Conservation (phyloP, 2,797 vertebrate species). For the Anabacerthia variegaticeps region DNA sequence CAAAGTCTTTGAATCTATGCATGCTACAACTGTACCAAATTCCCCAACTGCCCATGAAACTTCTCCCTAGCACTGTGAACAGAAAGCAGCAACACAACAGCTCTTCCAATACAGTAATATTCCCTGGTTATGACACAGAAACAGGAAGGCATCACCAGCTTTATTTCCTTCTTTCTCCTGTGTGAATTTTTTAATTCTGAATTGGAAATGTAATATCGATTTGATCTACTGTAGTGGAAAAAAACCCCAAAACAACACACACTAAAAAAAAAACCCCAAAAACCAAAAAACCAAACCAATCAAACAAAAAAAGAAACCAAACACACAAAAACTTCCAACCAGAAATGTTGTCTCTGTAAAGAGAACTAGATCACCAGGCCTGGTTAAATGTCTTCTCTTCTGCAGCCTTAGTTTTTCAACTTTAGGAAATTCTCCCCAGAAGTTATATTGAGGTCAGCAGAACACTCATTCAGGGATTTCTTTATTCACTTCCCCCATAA, state of each 20-base stretch:
- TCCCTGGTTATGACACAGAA: neutral
- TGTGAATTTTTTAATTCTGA: neutral
- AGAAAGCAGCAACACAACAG: neutral
- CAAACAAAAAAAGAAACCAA: neutral
- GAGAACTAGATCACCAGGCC: conserved; percentile 5
- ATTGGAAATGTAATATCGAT: conserved; percentile 28
- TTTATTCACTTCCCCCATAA: neutral
- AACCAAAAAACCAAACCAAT: neutral
- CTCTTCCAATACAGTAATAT: neutral
- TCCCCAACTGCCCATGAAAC: neutral
- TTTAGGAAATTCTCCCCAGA: neutral
- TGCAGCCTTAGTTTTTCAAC: neutral
- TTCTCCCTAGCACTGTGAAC: neutral
- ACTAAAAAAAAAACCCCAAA: too few species aligned
- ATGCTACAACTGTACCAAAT: neutral
- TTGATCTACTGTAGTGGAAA: neutral
- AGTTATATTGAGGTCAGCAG: neutral
- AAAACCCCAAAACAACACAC: too few species aligned
- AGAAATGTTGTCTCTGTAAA: neutral
- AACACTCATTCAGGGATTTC: neutral
- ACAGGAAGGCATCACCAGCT: neutral
- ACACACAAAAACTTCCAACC: neutral
- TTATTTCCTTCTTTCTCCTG: neutral
- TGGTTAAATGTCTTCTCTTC: neutral
- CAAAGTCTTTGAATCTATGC: neutral